These are phyloP conservation scores for Corbicula japonica DNA, from an alignment of 2,888 invertebrate species.

Conservation along the genomic window DNA sequence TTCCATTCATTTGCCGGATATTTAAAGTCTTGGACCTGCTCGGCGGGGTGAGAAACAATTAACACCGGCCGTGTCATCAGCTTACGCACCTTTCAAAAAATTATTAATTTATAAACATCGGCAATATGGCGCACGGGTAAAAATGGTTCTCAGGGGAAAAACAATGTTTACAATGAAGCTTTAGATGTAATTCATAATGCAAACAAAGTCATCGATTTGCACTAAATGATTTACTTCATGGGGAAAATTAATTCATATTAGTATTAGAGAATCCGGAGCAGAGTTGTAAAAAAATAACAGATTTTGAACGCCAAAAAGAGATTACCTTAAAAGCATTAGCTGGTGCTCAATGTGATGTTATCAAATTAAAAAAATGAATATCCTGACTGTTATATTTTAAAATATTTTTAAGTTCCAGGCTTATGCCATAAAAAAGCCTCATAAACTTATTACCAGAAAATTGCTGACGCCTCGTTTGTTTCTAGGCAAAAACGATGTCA, in stretches of 20 bases:
- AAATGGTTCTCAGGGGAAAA: conserved; percentile 16
- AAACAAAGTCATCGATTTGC: conserved; percentile 33
- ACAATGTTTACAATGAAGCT: conserved; percentile 9
- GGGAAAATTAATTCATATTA: conserved; percentile 5
- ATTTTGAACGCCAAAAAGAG: neutral
- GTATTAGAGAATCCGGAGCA: neutral
- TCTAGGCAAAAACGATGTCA: too few relatives aligned
- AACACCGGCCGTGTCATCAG: conserved; percentile 33
- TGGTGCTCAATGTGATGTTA: too few relatives aligned
- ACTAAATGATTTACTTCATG: conserved; percentile 25
- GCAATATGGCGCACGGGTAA: conserved; percentile 33
- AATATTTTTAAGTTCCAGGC: too few relatives aligned
- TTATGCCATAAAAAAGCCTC: too few relatives aligned
- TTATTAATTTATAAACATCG: conserved; percentile 23
- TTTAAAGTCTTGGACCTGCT: conserved; percentile 40
- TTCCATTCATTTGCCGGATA: conserved; percentile 43
- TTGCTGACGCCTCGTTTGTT: too few relatives aligned
- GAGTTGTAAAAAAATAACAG: neutral
- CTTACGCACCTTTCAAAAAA: conserved; percentile 30
- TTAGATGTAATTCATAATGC: conserved; percentile 19
- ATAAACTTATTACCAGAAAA: too few relatives aligned
- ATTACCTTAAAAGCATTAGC: too few relatives aligned
- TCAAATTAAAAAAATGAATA: too few relatives aligned
- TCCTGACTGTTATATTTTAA: too few relatives aligned
- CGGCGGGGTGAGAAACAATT: conserved; percentile 34